A percentile compares a stretch with the other conserved stretches of the same genome.
Evolutionary conservation across 2,113 vertebrate species (phyloP).

Genomic region (Gopherus evgoodei): DNA sequence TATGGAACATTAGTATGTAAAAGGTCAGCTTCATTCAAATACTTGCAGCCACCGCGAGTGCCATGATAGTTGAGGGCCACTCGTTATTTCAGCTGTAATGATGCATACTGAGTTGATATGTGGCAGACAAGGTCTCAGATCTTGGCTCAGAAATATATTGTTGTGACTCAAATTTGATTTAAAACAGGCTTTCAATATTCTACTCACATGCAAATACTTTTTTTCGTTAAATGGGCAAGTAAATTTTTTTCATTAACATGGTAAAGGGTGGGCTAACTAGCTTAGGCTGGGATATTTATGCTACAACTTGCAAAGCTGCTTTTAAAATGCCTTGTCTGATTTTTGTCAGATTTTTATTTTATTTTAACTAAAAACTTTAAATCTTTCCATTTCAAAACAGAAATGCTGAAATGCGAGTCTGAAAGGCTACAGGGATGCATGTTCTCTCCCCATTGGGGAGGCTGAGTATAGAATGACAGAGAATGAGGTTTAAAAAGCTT

Average conservation of each 20-base stretch:
- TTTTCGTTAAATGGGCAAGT: background rate
- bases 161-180: background rate
- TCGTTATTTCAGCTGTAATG: conserved; percentile 34
- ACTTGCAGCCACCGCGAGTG: background rate
- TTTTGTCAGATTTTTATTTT: background rate
- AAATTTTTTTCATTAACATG: background rate
- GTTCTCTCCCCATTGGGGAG: background rate
- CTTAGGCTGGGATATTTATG: background rate
- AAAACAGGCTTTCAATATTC: conserved; percentile 4
- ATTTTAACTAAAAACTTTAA: background rate
- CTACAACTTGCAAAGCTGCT: background rate
- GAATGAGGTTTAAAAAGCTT: background rate
- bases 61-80: background rate
- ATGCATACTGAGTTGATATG: background rate
- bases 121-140: background rate
- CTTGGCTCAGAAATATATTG: background rate
- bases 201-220: background rate
- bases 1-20: conserved; percentile 50
- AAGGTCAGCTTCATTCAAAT: conserved; percentile 64
- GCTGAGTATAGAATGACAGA: background rate
- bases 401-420: background rate
- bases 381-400: background rate
- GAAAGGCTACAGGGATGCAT: background rate
- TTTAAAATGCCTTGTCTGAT: background rate
- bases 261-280: background rate